Evolutionary conservation across 1,140 invertebrate species (phyloP), one percentile per base, ranked within the genome.

Genomic region (Drosophila pruinosa): DNA sequence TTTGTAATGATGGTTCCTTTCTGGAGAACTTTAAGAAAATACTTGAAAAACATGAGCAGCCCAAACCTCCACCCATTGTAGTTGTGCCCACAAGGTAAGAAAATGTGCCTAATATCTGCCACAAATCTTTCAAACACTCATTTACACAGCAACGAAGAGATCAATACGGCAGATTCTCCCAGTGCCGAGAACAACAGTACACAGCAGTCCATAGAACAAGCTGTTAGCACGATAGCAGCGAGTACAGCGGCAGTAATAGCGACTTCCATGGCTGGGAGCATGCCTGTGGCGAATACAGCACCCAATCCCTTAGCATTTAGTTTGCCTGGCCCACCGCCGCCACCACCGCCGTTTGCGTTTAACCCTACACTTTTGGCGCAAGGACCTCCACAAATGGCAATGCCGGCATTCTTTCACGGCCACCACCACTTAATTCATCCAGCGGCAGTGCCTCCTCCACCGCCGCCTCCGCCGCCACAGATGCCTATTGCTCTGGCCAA

Each of bases 1-100:
- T 96, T 90, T 93, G 93, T 43, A 96, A 96, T 91, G 95, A 96
- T 91, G 95, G 95, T 10, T 95, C 94, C 67, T 96, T 96, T 86
- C 77, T 96, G 24, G 94, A 95, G 78, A 94, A 95, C 59, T 96
- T 95, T 76, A 95, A 94, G 75, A 95, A 94, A 88, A 92, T 96
- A 64, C 92, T 94, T 1, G 94, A 92, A 73, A 92, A 92, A 56
- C 85, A 81, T 73, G 91, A 92, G 45, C 92, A 92, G 34, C 91
- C 82, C 2, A 70, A 92, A 34, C 10, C 31, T 4, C 88, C 75
- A 47, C 72, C 67, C 3, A 89, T 92, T 10, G 77, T 92, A 0
- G 31, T 58, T 0, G 47, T 61, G 8, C 24, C 24, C 2, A 38
- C 72, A 21, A 81, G 75, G 89, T 85, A 19, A 50, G 63, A 7